Evolutionary conservation across 2,113 vertebrate genomes (phyloP), one percentile per base, ranked within the genome.

Genomic region (Lepidothrix coronata): DNA sequence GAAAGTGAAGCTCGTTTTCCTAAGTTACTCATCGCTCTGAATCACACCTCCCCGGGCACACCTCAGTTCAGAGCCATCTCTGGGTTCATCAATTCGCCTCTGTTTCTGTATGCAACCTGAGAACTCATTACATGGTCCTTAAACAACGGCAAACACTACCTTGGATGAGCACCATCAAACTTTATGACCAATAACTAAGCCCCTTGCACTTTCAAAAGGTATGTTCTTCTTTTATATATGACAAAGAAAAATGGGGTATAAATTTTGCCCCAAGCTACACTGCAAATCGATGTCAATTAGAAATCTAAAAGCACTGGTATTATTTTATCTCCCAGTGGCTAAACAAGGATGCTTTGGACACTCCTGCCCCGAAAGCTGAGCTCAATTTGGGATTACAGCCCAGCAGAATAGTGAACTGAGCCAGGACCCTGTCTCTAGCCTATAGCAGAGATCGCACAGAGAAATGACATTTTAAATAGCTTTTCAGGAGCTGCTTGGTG

Each of bases 11-110:
- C 66, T 79, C 37, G 4, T 88, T 93, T 78, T 61, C 88, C 11
- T 1, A 21, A 85, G 63, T 94, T 94, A 94, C 74, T 93, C 90
- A 93, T 88, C 3, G 1, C 41, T 91, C 82, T 93, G 92, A 95
- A 93, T 91, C 91, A 95, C 71, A 59, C 89, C 62, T 93, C 39
- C 41, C 57, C 1, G 1, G 68, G 63, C 77, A 89, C 73, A 78
- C 25, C 25, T 6, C 4, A 0, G 30, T 15, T 43, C 67, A 79
- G 57, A 82, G 66, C 39, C 5, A 11, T 58, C 30, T 57, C 43
- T 9, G 5, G 6, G n/a, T 61, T 80, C 31, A 54, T 2, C 3
- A 67, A 48, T 35, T 35, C 7, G 0, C 8, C 49, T 72, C 84
- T 0, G 4, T 15, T 76, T 79, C 78, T 8, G 0, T 24, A 30